phyloP scores from a whole-genome alignment of 2,797 vertebrate species.

The Sebastes wilsoni region DNA sequence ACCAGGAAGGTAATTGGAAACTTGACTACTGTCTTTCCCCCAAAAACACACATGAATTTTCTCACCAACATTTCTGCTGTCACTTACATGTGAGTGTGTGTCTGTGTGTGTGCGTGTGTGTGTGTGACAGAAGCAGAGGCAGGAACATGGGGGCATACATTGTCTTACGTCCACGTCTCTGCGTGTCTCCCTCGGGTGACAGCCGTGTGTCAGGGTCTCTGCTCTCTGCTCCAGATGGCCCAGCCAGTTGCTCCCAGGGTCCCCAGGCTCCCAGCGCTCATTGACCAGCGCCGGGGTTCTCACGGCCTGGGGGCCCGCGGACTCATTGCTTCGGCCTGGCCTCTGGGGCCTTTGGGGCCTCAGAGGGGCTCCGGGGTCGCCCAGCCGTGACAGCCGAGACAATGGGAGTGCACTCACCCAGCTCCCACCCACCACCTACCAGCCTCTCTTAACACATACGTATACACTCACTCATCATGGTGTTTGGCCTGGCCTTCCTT shows the following conservation, averaged over 20 bases:
- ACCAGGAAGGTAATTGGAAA: background rate
- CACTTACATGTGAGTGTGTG: background rate
- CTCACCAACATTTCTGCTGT: conserved; percentile 27
- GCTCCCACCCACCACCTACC: conserved; percentile 67
- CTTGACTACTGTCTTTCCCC: background rate
- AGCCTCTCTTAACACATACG: conserved; percentile 56
- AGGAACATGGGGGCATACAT: conserved; percentile 61
- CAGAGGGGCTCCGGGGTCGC: conserved; percentile 70
- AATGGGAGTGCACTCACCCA: conserved; percentile 71
- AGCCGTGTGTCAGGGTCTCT: conserved; percentile 77
- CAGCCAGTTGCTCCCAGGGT: conserved; percentile 72
- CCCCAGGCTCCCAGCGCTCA: conserved; percentile 68
- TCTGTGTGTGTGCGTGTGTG: conserved; percentile 6
- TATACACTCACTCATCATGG: conserved; percentile 36
- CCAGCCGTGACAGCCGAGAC: conserved; percentile 76
- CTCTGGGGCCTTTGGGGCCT: conserved; percentile 79
- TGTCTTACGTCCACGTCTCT: conserved; percentile 58
- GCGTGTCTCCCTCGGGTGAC: conserved; percentile 70
- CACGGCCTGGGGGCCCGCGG: conserved; percentile 78
- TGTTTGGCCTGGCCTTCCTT: conserved; percentile 53
- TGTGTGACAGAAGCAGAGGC: conserved; percentile 47
- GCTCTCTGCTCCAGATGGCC: conserved; percentile 81
- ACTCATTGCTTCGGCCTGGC: conserved; percentile 74
- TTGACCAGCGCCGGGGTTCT: conserved; percentile 80
- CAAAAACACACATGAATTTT: conserved; percentile 19